A percentile compares a stretch with the other conserved stretches of the same genome.
Evolutionary conservation across 1,140 invertebrate species (phyloP).

Genomic region (Microplitis mediator): DNA sequence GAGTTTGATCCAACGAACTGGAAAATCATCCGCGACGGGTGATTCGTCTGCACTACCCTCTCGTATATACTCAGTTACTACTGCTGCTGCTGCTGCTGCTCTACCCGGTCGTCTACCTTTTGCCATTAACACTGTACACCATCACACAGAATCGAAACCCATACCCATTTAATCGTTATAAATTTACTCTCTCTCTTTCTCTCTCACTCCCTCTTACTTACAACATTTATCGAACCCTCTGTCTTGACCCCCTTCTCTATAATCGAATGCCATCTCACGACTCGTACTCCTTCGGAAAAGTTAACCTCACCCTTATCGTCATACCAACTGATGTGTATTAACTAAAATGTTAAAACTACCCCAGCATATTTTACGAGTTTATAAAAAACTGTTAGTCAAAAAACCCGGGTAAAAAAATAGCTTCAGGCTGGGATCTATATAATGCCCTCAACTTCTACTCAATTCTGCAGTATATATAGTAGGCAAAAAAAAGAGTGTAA

Average conservation of each 20-base stretch:
- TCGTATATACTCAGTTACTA: not conserved
- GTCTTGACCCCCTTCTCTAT: not conserved
- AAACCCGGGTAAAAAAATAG: not conserved
- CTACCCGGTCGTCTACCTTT: constrained; percentile 21
- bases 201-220: not conserved
- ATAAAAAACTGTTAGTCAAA: not conserved
- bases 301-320: constrained; percentile 22
- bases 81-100: not conserved
- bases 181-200: not conserved
- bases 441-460: no score
- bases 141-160: not conserved
- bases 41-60: constrained; percentile 32
- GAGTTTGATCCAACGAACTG: constrained; percentile 36
- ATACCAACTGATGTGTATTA: not conserved
- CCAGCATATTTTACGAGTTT: not conserved
- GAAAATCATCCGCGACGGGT: constrained; percentile 39
- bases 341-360: constrained; percentile 19
- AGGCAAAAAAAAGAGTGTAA: not conserved
- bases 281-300: no score
- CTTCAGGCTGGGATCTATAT: not conserved
- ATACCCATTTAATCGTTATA: not conserved
- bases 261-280: not conserved
- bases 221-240: not conserved
- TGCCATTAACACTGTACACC: constrained; percentile 24
- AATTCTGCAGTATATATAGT: not conserved